Evolutionary conservation across 2,888 invertebrate genomes (phyloP).

Genomic region (Cerastoderma edule): DNA sequence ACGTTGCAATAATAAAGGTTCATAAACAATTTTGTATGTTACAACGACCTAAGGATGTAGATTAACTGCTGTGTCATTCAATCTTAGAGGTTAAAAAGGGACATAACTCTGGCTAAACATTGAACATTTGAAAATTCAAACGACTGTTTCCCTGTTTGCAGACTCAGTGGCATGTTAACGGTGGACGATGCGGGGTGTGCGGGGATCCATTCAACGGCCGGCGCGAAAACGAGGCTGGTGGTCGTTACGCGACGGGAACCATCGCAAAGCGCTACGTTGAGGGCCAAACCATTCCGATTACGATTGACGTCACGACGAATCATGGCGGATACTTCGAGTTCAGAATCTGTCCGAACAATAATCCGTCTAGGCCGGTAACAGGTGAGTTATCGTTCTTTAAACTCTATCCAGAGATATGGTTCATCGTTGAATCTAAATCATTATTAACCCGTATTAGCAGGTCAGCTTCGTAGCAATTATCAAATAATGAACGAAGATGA

Average conservation of each 20-base stretch:
- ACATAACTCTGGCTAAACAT: too few species aligned
- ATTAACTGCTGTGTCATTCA: too few species aligned
- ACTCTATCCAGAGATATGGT: too few species aligned
- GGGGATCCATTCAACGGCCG: constrained; percentile 58
- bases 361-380: constrained; percentile 59
- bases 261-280: constrained; percentile 53
- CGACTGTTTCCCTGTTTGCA: constrained; percentile 20
- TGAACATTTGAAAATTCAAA: background rate
- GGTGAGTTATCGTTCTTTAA: constrained; percentile 38
- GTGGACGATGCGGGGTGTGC: constrained; percentile 60
- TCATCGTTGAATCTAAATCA: too few species aligned
- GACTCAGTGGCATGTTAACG: constrained; percentile 59
- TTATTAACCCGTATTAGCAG: too few species aligned
- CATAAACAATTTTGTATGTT: too few species aligned
- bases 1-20: too few species aligned
- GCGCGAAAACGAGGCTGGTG: constrained; percentile 63
- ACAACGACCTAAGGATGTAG: too few species aligned
- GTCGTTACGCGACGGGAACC: constrained; percentile 59
- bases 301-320: constrained; percentile 58
- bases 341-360: constrained; percentile 60
- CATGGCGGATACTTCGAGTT: constrained; percentile 64
- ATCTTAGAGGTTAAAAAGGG: too few species aligned
- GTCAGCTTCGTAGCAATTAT: too few species aligned
- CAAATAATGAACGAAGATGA: too few species aligned
- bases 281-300: constrained; percentile 53